Base-by-base conservation (phyloP, 1,140 invertebrate genomes). In the Scylla paramamosain region DNA sequence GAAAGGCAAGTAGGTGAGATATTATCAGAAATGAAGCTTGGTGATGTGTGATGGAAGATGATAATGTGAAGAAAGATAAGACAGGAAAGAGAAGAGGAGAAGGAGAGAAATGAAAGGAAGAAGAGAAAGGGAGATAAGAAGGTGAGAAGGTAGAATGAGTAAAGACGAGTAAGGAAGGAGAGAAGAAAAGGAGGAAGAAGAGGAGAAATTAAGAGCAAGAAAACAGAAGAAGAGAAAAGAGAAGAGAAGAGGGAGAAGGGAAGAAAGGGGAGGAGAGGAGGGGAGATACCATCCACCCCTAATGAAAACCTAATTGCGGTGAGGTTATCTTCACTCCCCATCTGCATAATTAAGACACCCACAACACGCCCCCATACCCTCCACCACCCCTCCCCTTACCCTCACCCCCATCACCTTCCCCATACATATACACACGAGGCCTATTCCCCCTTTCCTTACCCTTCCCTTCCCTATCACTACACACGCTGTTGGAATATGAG, bases 261-360 rank as follows among this genome's bases (percentile, higher is more conserved):
- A n/a, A 77, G 67, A 77, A 20, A 77, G 1, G 20, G 4, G 20
- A 77, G 87, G 20, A 0, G 25, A 10, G 39, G 89, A n/a, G 10
- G 2, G 12, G 92, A 84, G 92, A 93, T 93, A 93, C 32, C 92
- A 93, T 93, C 92, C n/a, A 16, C 45, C 92, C 29, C 92, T 93
- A 93, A 93, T 93, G 92, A 93, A 93, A 84, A 93, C 77, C 92
- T 93, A 93, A 93, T 93, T 93, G 92, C 92, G 82, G 32, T 86
- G 29, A 32, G 92, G 77, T 93, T 93, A 93, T 93, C 92, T 84
- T 39, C 77, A 29, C 92, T 29, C 20, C 82, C 77, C 92, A 93
- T 93, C 92, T 86, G 92, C 92, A 93, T 93, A 93, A 93, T 93
- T 93, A 93, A 93, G 92, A 93, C 82, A 28, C 29, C 92, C 32